These are phyloP conservation scores for Leuciscus waleckii DNA, from an alignment of 2,797 vertebrate genomes.

Conservation along the genomic window DNA sequence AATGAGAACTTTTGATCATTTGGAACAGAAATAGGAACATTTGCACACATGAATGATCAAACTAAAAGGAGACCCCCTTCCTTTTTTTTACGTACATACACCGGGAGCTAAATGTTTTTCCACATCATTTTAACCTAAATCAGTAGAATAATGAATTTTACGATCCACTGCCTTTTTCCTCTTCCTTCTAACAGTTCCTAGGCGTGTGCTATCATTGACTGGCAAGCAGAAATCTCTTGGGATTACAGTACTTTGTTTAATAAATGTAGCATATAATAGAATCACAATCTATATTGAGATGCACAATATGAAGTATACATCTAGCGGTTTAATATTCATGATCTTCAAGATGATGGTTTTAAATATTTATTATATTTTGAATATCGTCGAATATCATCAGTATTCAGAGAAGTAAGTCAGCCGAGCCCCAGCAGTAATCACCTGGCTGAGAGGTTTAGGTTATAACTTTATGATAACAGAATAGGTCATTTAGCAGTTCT, in stretches of 20 bases:
- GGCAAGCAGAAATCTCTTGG: conserved; percentile 25
- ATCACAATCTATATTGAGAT: conserved; percentile 27
- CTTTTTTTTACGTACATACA: conserved; percentile 53
- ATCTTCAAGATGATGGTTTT: conserved; percentile 23
- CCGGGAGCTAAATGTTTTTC: conserved; percentile 64
- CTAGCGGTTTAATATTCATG: conserved; percentile 31
- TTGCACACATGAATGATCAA: conserved; percentile 72
- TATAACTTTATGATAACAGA: conserved; percentile 50
- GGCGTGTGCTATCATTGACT: conserved; percentile 20
- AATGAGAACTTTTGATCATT: conserved; percentile 67
- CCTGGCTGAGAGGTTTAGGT: conserved; percentile 47
- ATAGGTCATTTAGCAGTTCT: conserved; percentile 45
- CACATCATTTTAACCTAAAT: conserved; percentile 64
- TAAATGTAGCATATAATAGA: conserved; percentile 36
- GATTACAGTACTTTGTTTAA: conserved; percentile 24
- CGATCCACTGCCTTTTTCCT: conserved; percentile 47
- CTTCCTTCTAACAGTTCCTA: conserved; percentile 24
- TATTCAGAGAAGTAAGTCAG: conserved; percentile 34
- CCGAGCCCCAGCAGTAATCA: conserved; percentile 37
- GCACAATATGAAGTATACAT: conserved; percentile 15
- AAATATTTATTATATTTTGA: conserved; percentile 47
- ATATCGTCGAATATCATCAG: conserved; percentile 34
- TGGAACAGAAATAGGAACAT: conserved; percentile 72
- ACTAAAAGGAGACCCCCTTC: conserved; percentile 69
- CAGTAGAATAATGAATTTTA: conserved; percentile 59